Evolutionary conservation across 1,140 invertebrate species (phyloP).

Genomic region (Drosophila suzukii): DNA sequence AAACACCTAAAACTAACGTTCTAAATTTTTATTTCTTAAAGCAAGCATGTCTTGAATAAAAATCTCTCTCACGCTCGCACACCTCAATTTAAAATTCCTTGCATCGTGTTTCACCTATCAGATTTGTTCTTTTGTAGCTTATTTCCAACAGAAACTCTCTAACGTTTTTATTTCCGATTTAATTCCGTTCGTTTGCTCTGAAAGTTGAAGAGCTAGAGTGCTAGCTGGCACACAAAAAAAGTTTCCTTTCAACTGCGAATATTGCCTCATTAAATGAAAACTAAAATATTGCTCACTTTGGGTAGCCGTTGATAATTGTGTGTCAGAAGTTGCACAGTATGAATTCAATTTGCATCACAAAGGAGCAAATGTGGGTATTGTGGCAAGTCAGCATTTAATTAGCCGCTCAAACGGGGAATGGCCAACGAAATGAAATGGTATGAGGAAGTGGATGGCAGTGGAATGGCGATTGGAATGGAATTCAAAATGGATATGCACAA

Average conservation of each 20-base stretch:
- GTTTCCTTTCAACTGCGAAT: constrained; percentile 1
- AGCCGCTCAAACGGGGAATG: constrained; percentile 53
- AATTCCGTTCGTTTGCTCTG: constrained; percentile 1
- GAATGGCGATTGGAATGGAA: constrained; percentile 37
- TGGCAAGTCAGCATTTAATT: constrained; percentile 74
- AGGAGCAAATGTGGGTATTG: constrained; percentile 54
- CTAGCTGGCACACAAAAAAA: background rate
- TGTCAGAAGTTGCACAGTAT: constrained; percentile 28
- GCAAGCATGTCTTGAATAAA: background rate
- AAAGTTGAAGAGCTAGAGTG: constrained; percentile 9
- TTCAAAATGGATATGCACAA: constrained; percentile 64
- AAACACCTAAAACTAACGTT: background rate
- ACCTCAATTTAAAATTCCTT: background rate
- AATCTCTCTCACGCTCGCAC: background rate
- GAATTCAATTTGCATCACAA: constrained; percentile 50
- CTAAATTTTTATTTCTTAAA: background rate
- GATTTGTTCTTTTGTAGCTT: constrained; percentile 4
- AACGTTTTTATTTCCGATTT: background rate
- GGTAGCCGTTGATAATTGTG: constrained; percentile 27
- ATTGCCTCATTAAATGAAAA: constrained; percentile 37
- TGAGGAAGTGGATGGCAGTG: background rate
- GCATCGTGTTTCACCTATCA: constrained; percentile 3
- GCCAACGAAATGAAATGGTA: constrained; percentile 28
- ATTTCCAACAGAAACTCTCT: constrained; percentile 3
- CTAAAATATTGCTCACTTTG: constrained; percentile 19